Percentiles rank a stretch among this genome's conserved stretches.
Conservation (phyloP, 2,113 vertebrate species). For the Cardinalis cardinalis region DNA sequence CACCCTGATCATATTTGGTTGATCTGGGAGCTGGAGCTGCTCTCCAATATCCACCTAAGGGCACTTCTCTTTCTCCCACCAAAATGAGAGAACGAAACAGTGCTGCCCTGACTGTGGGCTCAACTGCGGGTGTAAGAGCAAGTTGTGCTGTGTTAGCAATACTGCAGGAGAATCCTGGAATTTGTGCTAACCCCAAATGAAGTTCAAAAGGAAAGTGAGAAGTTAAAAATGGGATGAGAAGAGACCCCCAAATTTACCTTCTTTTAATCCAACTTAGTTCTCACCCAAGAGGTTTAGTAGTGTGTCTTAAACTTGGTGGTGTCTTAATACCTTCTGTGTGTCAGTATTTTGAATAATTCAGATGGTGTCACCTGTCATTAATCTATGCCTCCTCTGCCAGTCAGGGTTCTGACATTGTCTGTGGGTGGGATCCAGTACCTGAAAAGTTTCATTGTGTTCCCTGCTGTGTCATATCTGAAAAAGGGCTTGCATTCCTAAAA, state of each 20-base stretch:
- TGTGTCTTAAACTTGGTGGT: background rate
- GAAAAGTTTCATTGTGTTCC: slow-evolving; percentile 45
- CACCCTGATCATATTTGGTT: rapidly evolving
- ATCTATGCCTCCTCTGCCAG: slow-evolving; percentile 38
- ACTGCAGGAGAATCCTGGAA: background rate
- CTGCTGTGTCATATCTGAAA: slow-evolving; percentile 31
- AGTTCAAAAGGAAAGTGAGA: background rate
- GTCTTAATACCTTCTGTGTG: background rate
- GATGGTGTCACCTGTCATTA: slow-evolving; percentile 21
- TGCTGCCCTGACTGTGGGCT: background rate
- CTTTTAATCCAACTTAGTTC: background rate
- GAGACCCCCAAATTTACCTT: background rate
- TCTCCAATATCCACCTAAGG: background rate
- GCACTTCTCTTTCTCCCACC: background rate
- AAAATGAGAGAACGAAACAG: background rate
- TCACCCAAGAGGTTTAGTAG: background rate
- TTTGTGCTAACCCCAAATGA: background rate
- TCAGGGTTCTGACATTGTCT: slow-evolving; percentile 39
- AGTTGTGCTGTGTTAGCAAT: background rate
- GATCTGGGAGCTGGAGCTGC: background rate
- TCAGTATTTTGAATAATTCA: slow-evolving; percentile 36
- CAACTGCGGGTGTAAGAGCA: background rate
- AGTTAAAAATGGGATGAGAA: background rate
- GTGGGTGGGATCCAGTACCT: slow-evolving; percentile 29
- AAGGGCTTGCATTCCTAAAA: slow-evolving; percentile 13